A percentile compares a stretch with the other conserved stretches of the same genome.
phyloP scores from a whole-genome alignment of 2,888 invertebrate genomes.

The Tipula vernalis region DNA sequence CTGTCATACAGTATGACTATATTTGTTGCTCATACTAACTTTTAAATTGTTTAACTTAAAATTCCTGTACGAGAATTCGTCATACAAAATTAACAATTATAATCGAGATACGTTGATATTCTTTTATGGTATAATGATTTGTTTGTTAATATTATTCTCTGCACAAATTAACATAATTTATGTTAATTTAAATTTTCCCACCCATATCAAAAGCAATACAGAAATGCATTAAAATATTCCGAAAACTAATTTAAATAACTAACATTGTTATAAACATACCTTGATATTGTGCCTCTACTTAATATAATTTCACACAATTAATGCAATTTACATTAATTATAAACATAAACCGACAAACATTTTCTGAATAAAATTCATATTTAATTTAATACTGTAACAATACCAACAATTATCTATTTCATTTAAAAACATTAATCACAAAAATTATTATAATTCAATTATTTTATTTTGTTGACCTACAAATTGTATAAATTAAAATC shows the following conservation, averaged over 20 bases:
- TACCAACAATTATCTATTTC: background rate
- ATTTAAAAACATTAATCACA: background rate
- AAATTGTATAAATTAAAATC: background rate
- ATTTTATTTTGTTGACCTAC: background rate
- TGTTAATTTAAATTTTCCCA: background rate
- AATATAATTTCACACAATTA: background rate
- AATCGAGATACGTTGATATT: too few relatives aligned
- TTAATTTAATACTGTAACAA: background rate
- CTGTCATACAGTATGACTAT: too few relatives aligned
- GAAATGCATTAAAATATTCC: background rate
- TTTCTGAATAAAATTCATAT: background rate
- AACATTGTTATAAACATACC: background rate
- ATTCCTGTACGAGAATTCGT: too few relatives aligned
- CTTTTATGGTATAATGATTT: too few relatives aligned
- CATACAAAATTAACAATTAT: too few relatives aligned
- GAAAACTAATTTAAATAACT: background rate
- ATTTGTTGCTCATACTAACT: too few relatives aligned
- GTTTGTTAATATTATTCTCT: too few relatives aligned
- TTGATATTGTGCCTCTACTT: background rate
- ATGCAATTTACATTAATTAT: background rate
- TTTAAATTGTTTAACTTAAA: too few relatives aligned
- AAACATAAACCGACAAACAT: background rate
- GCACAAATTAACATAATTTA: background rate
- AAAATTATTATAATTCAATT: background rate
- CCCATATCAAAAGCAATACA: background rate